Percentiles rank a stretch among this genome's conserved stretches.
Evolutionary conservation across 2,888 invertebrate species (phyloP).

Genomic region (Subacronicta megacephala): DNA sequence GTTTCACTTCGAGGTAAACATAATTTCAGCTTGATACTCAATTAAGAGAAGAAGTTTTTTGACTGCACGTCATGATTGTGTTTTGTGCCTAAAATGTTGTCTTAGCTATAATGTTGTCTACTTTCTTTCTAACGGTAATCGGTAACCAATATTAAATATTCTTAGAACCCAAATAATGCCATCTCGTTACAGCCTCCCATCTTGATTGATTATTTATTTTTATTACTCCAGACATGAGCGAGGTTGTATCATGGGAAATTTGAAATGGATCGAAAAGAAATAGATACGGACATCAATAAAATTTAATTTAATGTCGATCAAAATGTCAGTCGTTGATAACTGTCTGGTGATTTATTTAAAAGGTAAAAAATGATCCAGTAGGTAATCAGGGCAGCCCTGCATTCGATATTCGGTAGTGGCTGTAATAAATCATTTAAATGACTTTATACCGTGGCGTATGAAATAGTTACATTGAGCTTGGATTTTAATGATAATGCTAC

Average conservation of each 20-base stretch:
- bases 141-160: constrained; percentile 32
- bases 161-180: constrained; percentile 35
- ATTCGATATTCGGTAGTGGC: constrained; percentile 24
- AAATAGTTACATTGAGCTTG: constrained; percentile 36
- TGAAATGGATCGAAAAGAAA: constrained; percentile 59
- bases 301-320: constrained; percentile 68
- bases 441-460: constrained; percentile 35
- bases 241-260: constrained; percentile 36
- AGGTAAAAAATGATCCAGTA: constrained; percentile 54
- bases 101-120: no score
- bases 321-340: constrained; percentile 64
- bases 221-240: constrained; percentile 60
- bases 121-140: neutral
- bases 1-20: no score
- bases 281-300: constrained; percentile 64
- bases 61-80: neutral
- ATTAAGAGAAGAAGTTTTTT: no score
- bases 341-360: constrained; percentile 64
- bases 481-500: constrained; percentile 41
- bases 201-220: constrained; percentile 70
- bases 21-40: no score
- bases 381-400: constrained; percentile 42
- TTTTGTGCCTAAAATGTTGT: neutral
- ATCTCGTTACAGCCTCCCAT: constrained; percentile 43
- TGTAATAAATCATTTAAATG: constrained; percentile 54